Conservation (phyloP, 2,113 vertebrate genomes). For the Plotosus lineatus region DNA sequence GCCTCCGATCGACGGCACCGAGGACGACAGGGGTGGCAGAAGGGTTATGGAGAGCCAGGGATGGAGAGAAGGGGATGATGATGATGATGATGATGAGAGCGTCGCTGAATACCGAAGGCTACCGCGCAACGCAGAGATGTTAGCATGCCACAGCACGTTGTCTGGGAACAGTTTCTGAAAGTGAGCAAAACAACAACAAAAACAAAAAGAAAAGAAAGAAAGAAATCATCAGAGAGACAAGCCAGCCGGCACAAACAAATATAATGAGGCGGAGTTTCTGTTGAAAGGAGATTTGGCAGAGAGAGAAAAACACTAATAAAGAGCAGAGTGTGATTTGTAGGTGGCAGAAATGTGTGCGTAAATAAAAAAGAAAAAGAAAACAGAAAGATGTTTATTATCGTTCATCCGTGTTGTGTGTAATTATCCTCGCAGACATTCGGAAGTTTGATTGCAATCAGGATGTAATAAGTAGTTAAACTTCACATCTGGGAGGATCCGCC, state of each 20-base stretch:
- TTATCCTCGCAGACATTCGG: constrained; percentile 29
- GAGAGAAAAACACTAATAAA: background rate
- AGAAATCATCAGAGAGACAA: background rate
- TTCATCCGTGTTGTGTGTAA: constrained; percentile 13
- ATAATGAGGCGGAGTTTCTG: background rate
- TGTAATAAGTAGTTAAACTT: constrained; percentile 37
- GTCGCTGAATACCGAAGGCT: constrained; percentile 24
- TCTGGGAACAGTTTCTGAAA: constrained; percentile 1
- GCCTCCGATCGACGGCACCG: constrained; percentile 28
- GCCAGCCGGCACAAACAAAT: background rate
- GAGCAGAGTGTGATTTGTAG: background rate
- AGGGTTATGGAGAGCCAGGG: background rate
- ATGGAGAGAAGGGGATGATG: background rate
- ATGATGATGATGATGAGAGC: constrained; percentile 11
- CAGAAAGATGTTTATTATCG: constrained; percentile 9
- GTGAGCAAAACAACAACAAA: constrained; percentile 4
- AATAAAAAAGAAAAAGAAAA: background rate
- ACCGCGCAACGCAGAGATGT: constrained; percentile 15
- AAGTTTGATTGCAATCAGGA: constrained; percentile 58
- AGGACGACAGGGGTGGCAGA: constrained; percentile 26
- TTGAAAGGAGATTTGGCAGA: no score
- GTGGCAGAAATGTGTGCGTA: background rate
- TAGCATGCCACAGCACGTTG: background rate
- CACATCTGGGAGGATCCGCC: constrained; percentile 48
- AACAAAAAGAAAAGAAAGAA: background rate